These are phyloP conservation scores for Cetonia aurata DNA, from an alignment of 2,888 invertebrate species.

Conservation along the genomic window DNA sequence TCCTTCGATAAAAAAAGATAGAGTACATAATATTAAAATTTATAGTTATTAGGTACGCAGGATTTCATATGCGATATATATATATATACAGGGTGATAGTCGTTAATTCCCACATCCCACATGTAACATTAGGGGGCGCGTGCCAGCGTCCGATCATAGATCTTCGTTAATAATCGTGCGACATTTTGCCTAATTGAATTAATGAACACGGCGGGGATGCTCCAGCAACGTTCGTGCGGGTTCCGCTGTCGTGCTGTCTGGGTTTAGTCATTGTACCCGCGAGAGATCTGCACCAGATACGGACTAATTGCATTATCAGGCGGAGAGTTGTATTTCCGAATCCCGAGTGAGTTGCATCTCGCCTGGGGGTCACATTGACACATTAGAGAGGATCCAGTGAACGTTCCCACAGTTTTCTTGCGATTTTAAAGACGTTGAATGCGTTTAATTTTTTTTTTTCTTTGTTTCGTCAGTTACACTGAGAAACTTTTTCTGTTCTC, in stretches of 20 bases:
- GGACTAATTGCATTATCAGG: constrained; percentile 58
- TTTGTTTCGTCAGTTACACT: no score
- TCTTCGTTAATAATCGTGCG: constrained; percentile 48
- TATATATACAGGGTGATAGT: no score
- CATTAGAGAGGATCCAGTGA: no score
- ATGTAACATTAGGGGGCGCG: background rate
- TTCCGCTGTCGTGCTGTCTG: constrained; percentile 50
- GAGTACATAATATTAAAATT: no score
- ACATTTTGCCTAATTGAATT: constrained; percentile 55
- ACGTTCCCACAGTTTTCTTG: no score
- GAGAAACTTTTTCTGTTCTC: no score
- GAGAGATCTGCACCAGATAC: constrained; percentile 54
- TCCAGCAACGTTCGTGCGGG: constrained; percentile 38
- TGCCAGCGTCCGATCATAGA: constrained; percentile 30
- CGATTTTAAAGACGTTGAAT: no score
- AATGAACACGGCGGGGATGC: constrained; percentile 50
- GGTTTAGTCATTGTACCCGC: constrained; percentile 54
- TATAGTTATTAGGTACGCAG: no score
- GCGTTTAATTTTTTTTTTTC: no score
- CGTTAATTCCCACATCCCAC: no score
- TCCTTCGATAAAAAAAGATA: no score
- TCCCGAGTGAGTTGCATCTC: constrained; percentile 50
- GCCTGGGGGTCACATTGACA: background rate
- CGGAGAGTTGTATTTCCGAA: constrained; percentile 52
- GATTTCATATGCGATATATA: no score